Evolutionary conservation across 2,113 vertebrate genomes (phyloP), one percentile per base, ranked within the genome.

Genomic region (Eulemur macaco): DNA sequence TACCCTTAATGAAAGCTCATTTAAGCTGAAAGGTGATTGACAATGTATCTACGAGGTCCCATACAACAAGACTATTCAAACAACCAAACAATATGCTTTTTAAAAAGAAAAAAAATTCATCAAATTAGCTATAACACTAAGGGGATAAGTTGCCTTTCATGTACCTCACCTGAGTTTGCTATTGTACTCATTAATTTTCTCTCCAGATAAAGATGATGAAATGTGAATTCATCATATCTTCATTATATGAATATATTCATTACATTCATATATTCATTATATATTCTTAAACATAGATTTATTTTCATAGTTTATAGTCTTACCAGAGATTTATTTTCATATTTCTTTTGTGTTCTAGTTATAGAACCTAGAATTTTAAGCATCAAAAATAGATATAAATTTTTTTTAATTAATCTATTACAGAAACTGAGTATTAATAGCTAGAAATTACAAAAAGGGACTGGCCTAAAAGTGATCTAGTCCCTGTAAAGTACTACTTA

Each of bases 301-400:
- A 23, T 58, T 58, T 58, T 58, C 56, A 58, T 58, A 23, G 9
- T 47, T 18, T 47, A 73, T 74, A 39, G 34, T 54, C 73, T 78
- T 93, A 94, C 63, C 6, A 50, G 4, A 91, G 39, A 90, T 82
- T 83, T 94, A 81, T 15, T 84, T 71, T 86, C 34, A n/a, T 87
- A 18, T 64, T 86, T 20, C 37, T 76, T 91, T 94, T 86, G 42
- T 93, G 27, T 76, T 73, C 63, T 91, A 14, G 95, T 92, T 92
- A 39, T 74, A 47, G 10, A 96, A 10, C 15, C 37, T 71, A 66
- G n/a, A 96, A 87, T 93, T 94, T 77, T 94, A 88, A 96, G 39
- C 81, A 77, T 63, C 77, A 89, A 80, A 95, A 92, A 77, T 47
- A 95, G 52, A 86, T 86, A 77, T 86, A 83, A 85, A 69, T 14